A percentile compares a stretch with the other conserved stretches of the same genome.
phyloP scores from a whole-genome alignment of 2,797 vertebrate genomes.

The Lagorchestes hirsutus region DNA sequence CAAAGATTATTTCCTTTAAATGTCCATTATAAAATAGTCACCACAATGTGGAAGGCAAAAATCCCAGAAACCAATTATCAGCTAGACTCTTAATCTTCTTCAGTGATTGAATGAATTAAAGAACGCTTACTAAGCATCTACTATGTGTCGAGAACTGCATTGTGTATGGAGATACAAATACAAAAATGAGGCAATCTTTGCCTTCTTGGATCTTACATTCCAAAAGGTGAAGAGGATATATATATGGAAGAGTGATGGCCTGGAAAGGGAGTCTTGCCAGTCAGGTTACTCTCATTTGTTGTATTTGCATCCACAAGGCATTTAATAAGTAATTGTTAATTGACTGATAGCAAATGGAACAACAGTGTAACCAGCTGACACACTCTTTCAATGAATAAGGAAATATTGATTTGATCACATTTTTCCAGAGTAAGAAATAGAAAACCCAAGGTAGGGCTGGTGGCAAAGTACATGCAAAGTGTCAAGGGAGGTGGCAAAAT shows the following conservation, averaged over 20 bases:
- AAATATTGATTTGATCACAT: background rate
- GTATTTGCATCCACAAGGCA: background rate
- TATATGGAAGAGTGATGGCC: background rate
- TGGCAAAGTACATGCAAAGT: background rate
- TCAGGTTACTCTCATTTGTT: background rate
- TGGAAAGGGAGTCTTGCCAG: background rate
- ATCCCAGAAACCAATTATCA: background rate
- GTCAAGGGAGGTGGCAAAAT: background rate
- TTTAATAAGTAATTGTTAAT: background rate
- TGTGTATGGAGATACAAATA: background rate
- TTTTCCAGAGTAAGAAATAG: background rate
- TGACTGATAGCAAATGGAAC: background rate
- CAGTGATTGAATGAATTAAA: background rate
- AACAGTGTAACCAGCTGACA: background rate
- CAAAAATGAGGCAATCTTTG: background rate
- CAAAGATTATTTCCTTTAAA: background rate
- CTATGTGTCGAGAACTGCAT: background rate
- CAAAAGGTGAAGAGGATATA: background rate
- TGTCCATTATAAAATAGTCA: background rate
- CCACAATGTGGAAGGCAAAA: background rate
- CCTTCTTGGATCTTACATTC: background rate
- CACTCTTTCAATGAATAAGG: background rate
- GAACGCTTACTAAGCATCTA: background rate
- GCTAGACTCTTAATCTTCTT: background rate
- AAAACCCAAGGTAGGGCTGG: background rate